A percentile compares a stretch with the other conserved stretches of the same genome.
These are phyloP conservation scores for Zosterops pallidus DNA, from an alignment of 2,113 vertebrate species.

Conservation along the genomic window DNA sequence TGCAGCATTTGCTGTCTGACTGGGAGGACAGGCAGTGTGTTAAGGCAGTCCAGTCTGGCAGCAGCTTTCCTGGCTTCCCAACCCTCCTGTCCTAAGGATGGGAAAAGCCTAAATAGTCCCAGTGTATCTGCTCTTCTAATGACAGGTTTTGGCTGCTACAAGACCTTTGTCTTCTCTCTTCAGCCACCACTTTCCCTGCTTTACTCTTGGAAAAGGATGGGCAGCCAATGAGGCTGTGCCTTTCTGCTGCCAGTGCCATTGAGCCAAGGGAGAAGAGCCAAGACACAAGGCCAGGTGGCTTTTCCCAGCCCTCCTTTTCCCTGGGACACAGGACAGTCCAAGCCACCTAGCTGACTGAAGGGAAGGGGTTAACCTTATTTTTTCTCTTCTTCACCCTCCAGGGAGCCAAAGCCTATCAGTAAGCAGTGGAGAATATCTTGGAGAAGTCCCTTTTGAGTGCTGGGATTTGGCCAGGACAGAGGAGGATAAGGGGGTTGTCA, in stretches of 20 bases:
- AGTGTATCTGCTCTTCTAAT: not conserved
- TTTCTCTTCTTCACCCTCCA: not conserved
- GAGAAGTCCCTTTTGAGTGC: not conserved
- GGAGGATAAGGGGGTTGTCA: not conserved
- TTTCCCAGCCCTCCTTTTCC: not conserved
- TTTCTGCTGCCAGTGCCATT: not conserved
- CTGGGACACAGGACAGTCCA: not conserved
- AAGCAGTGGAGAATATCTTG: not conserved
- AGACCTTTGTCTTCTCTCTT: not conserved
- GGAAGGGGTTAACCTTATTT: not conserved
- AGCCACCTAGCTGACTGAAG: not conserved
- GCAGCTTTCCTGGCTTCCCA: not conserved
- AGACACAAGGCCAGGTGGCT: rapidly evolving
- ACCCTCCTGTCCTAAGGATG: not conserved
- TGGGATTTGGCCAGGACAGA: not conserved
- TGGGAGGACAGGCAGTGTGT: not conserved
- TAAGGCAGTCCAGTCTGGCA: not conserved
- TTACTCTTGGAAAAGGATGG: not conserved
- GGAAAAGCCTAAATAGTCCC: not conserved
- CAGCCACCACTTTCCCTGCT: not conserved
- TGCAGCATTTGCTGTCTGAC: not conserved
- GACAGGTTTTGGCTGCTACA: not conserved
- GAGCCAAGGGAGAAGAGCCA: not conserved
- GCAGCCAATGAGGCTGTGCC: not conserved
- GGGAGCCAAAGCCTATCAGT: not conserved